These are phyloP conservation scores for Melanostigma gelatinosum DNA, from an alignment of 2,113 vertebrate species.

Conservation along the genomic window DNA sequence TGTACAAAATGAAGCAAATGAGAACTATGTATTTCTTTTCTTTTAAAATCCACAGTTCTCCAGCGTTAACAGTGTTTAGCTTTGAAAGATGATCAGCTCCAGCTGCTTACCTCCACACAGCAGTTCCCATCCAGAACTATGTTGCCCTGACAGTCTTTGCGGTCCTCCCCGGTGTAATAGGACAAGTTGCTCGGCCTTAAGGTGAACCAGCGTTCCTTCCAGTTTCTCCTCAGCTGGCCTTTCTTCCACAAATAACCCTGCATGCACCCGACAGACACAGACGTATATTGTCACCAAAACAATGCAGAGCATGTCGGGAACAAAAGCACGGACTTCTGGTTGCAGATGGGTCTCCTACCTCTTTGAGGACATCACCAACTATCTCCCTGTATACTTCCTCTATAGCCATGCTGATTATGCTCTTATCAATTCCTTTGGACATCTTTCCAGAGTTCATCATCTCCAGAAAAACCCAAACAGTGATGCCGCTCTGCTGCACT, in stretches of 20 bases:
- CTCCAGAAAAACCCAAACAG: constrained; percentile 92
- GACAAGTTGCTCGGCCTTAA: constrained; percentile 89
- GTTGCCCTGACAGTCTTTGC: constrained; percentile 91
- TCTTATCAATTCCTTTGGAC: constrained; percentile 85
- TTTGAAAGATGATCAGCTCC: constrained; percentile 14
- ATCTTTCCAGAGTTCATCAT: constrained; percentile 91
- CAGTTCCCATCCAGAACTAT: constrained; percentile 90
- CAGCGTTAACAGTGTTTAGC: constrained; percentile 7
- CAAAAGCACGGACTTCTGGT: not conserved
- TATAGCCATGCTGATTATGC: constrained; percentile 90
- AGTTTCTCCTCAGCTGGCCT: constrained; percentile 94
- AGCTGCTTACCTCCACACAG: constrained; percentile 90
- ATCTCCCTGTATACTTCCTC: constrained; percentile 96
- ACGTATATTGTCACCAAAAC: constrained; percentile 9
- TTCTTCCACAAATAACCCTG: constrained; percentile 98
- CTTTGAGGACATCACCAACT: constrained; percentile 94
- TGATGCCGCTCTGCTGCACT: constrained; percentile 84
- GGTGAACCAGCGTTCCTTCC: constrained; percentile 95
- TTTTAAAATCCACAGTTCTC: not conserved
- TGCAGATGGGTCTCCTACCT: constrained; percentile 79
- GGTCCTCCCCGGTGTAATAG: constrained; percentile 91
- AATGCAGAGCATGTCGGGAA: not conserved
- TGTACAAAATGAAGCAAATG: not conserved
- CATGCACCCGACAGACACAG: constrained; percentile 18
- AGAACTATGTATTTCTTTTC: not conserved